These are phyloP conservation scores for Molorchus minor DNA, from an alignment of 2,888 invertebrate genomes.

Conservation along the genomic window DNA sequence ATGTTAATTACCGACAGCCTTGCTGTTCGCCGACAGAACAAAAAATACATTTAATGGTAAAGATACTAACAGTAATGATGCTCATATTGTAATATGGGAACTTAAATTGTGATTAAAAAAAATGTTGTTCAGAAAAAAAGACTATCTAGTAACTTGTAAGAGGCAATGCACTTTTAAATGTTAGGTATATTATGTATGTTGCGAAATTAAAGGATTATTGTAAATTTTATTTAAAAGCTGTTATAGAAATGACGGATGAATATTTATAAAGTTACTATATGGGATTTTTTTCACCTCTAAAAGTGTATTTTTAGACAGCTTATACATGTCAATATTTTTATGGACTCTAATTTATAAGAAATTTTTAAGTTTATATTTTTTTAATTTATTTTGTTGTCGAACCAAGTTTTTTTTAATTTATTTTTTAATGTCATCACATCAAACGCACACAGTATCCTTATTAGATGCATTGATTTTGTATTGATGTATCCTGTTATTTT, in stretches of 20 bases:
- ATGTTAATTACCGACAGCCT: conserved; percentile 84
- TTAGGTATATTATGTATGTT: conserved; percentile 3
- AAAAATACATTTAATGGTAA: conserved; percentile 64
- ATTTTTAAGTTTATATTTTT: conserved; percentile 42
- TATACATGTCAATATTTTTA: conserved; percentile 48
- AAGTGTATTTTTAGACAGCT: conserved; percentile 44
- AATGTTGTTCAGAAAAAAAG: conserved; percentile 12
- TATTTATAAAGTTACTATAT: conserved; percentile 17
- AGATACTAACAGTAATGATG: conserved; percentile 83
- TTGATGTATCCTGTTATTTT: conserved; percentile 48
- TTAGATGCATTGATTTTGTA: conserved; percentile 46
- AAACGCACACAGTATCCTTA: conserved; percentile 32
- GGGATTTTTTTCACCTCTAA: conserved; percentile 11
- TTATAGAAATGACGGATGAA: neutral
- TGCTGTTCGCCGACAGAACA: conserved; percentile 63
- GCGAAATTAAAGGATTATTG: no score
- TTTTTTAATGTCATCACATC: conserved; percentile 37
- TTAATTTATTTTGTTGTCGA: conserved; percentile 49
- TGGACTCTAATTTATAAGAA: conserved; percentile 39
- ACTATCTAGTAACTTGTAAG: conserved; percentile 20
- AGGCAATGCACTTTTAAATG: conserved; percentile 9
- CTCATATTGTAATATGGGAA: conserved; percentile 92
- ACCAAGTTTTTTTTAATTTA: conserved; percentile 40
- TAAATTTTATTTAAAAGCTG: conserved; percentile 3
- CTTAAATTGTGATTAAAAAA: conserved; percentile 73